Evolutionary conservation across 2,113 vertebrate genomes (phyloP).

Genomic region (Rhabdomys dilectus): DNA sequence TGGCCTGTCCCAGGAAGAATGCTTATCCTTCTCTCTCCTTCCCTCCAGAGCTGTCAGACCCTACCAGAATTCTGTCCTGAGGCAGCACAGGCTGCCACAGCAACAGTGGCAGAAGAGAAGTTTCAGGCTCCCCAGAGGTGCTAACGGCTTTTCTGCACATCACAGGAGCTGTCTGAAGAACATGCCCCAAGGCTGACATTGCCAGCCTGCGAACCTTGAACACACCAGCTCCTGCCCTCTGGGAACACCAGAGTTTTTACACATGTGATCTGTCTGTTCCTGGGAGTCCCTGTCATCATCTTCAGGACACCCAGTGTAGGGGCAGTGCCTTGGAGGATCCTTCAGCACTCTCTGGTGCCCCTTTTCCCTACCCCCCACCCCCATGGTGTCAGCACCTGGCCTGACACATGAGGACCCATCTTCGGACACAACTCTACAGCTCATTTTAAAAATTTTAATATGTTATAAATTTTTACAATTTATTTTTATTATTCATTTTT

Average conservation of each 20-base stretch:
- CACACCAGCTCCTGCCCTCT: not conserved
- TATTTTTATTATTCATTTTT: not conserved
- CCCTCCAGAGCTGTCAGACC: not conserved
- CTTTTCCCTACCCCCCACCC: no score
- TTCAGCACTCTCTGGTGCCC: not conserved
- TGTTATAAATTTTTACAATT: not conserved
- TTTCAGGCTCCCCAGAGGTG: not conserved
- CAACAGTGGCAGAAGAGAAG: not conserved
- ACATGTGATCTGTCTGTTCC: not conserved
- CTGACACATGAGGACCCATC: not conserved
- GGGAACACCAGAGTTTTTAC: not conserved
- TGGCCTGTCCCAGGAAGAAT: not conserved
- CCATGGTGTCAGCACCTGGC: not conserved
- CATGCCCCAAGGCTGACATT: not conserved
- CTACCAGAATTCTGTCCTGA: not conserved
- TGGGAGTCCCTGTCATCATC: not conserved
- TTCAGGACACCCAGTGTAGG: not conserved
- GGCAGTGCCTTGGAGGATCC: not conserved
- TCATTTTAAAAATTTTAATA: not conserved
- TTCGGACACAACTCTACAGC: not conserved
- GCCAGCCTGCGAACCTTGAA: not conserved
- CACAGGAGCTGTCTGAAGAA: not conserved
- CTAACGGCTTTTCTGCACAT: not conserved
- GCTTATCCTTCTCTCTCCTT: not conserved
- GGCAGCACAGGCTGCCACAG: not conserved